phyloP scores from a whole-genome alignment of 2,113 vertebrate genomes.

The Galeopterus variegatus region DNA sequence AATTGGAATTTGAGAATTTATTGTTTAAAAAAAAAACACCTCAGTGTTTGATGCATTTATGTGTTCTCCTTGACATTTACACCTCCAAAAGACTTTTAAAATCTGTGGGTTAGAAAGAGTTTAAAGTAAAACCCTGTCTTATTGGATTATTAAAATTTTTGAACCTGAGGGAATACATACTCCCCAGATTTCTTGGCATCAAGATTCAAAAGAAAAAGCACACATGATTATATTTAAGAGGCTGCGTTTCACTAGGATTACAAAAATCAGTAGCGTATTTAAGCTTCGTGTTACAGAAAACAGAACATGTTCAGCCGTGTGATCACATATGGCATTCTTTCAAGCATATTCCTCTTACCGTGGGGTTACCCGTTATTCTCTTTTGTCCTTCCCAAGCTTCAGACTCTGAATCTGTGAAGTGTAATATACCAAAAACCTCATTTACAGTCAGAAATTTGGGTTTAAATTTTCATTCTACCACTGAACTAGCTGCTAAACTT shows the following conservation, averaged over 20 bases:
- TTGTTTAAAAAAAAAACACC: neutral
- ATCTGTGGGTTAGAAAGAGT: constrained; percentile 63
- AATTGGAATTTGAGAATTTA: constrained; percentile 54
- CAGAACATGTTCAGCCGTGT: constrained; percentile 43
- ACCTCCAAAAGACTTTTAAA: constrained; percentile 59
- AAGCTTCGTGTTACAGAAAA: constrained; percentile 68
- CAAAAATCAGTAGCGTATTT: constrained; percentile 48
- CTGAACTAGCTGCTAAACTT: neutral
- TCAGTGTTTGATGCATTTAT: constrained; percentile 1
- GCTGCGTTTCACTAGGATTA: constrained; percentile 59
- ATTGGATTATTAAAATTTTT: constrained; percentile 68
- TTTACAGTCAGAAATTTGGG: neutral
- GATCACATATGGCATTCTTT: constrained; percentile 40
- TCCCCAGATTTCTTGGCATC: constrained; percentile 53
- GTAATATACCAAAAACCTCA: neutral
- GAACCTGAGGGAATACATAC: constrained; percentile 26
- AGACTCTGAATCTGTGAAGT: neutral
- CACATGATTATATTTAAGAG: constrained; percentile 44
- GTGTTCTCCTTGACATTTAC: constrained; percentile 61
- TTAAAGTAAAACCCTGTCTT: constrained; percentile 69
- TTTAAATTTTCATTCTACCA: neutral
- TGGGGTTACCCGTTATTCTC: neutral
- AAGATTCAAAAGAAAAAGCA: constrained; percentile 51
- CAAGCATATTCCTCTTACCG: neutral
- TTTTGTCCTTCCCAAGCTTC: neutral